phyloP scores from a whole-genome alignment of 2,113 vertebrate genomes.

The Illadopsis cleaveri region DNA sequence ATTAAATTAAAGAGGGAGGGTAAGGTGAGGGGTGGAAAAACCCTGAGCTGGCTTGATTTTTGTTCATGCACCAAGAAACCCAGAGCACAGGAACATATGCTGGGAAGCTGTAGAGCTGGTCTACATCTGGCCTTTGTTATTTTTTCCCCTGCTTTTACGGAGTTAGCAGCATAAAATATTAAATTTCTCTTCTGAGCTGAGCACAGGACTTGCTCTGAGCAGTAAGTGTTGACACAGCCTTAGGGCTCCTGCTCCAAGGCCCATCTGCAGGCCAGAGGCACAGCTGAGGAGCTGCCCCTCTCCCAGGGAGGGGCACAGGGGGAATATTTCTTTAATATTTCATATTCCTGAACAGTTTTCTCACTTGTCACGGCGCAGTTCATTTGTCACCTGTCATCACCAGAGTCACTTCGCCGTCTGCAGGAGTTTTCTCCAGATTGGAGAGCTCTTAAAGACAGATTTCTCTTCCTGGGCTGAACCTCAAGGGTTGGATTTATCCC shows the following conservation, averaged over 20 bases:
- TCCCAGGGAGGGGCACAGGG: background rate
- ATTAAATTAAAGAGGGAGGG: constrained; percentile 28
- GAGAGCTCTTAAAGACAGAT: constrained; percentile 30
- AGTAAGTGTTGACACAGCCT: background rate
- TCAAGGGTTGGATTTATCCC: background rate
- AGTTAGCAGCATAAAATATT: constrained; percentile 47
- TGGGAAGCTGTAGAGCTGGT: background rate
- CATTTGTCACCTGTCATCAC: constrained; percentile 60
- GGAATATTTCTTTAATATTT: constrained; percentile 24
- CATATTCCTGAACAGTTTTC: constrained; percentile 34
- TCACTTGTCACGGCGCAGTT: constrained; percentile 48
- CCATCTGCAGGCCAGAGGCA: background rate
- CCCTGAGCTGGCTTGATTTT: background rate
- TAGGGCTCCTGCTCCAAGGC: background rate
- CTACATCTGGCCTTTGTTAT: background rate
- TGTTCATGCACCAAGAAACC: background rate
- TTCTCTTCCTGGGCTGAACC: background rate
- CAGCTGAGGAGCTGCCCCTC: background rate
- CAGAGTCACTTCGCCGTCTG: constrained; percentile 25
- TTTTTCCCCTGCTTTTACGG: background rate
- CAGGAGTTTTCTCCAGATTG: constrained; percentile 36
- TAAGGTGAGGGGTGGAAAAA: background rate
- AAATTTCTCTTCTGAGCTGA: background rate
- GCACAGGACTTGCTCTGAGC: background rate
- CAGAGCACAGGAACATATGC: background rate